A percentile compares a stretch with the other conserved stretches of the same genome.
Evolutionary conservation across 2,113 vertebrate genomes (phyloP).

Genomic region (Chauna torquata): DNA sequence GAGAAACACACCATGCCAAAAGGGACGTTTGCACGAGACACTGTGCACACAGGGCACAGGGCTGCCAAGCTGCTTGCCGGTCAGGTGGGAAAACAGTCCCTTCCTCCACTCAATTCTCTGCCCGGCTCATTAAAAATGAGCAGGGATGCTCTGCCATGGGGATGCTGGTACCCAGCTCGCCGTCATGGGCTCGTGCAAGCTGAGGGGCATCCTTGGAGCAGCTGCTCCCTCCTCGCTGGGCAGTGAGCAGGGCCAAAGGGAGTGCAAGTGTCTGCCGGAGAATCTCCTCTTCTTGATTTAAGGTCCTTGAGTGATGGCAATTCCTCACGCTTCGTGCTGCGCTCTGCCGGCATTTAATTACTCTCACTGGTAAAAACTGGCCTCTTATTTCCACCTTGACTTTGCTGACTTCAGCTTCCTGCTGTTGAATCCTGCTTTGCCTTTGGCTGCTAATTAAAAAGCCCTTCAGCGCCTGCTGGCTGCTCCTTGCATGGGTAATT

Average conservation of each 20-base stretch:
- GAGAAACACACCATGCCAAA: background rate
- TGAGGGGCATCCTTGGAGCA: background rate
- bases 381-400: conserved; percentile 46
- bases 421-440: background rate
- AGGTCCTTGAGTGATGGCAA: background rate
- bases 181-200: background rate
- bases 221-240: background rate
- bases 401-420: conserved; percentile 67
- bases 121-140: fast-evolving
- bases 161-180: background rate
- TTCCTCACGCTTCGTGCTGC: conserved; percentile 8
- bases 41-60: fast-evolving
- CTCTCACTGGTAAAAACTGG: conserved; percentile 10
- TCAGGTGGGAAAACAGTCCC: background rate
- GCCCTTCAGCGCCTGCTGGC: conserved; percentile 35
- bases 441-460: conserved; percentile 66
- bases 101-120: background rate
- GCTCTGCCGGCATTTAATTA: conserved; percentile 32
- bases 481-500: conserved; percentile 21
- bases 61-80: background rate
- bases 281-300: conserved; percentile 21
- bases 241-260: background rate
- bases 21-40: background rate
- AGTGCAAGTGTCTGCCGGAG: background rate
- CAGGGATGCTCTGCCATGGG: background rate